These are phyloP conservation scores for Thinocorus orbignyianus DNA, from an alignment of 2,113 vertebrate genomes.

Conservation along the genomic window DNA sequence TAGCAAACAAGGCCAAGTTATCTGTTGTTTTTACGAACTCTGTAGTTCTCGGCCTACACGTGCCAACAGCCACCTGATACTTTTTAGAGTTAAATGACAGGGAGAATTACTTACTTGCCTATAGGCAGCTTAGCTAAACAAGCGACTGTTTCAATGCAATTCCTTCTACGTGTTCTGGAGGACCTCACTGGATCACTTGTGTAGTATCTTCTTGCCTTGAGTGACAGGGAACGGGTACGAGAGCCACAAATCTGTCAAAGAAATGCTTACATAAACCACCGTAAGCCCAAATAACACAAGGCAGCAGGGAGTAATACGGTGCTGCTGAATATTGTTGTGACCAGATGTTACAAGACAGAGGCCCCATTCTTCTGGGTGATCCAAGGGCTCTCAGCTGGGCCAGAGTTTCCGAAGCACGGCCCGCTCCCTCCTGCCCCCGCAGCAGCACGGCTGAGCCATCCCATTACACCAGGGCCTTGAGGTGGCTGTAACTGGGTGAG, in stretches of 20 bases:
- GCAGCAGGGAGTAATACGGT: background rate
- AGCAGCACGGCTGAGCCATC: background rate
- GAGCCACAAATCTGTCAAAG: background rate
- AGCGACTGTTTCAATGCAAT: background rate
- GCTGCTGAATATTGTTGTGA: background rate
- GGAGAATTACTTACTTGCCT: background rate
- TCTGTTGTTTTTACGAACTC: background rate
- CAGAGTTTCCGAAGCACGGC: background rate
- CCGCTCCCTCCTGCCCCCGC: background rate
- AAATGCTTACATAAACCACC: background rate
- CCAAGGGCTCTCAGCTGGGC: background rate
- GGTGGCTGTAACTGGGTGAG: background rate
- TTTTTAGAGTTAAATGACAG: background rate
- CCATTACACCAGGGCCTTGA: background rate
- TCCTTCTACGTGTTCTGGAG: background rate
- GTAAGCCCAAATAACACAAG: background rate
- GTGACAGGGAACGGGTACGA: background rate
- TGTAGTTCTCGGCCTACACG: background rate
- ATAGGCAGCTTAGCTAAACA: background rate
- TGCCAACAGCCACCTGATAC: conserved; percentile 32
- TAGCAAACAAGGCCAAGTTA: background rate
- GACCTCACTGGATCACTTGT: background rate
- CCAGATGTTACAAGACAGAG: background rate
- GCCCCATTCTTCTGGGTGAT: background rate
- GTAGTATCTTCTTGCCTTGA: background rate